phyloP scores from a whole-genome alignment of 2,797 vertebrate genomes.

The Fringilla coelebs region DNA sequence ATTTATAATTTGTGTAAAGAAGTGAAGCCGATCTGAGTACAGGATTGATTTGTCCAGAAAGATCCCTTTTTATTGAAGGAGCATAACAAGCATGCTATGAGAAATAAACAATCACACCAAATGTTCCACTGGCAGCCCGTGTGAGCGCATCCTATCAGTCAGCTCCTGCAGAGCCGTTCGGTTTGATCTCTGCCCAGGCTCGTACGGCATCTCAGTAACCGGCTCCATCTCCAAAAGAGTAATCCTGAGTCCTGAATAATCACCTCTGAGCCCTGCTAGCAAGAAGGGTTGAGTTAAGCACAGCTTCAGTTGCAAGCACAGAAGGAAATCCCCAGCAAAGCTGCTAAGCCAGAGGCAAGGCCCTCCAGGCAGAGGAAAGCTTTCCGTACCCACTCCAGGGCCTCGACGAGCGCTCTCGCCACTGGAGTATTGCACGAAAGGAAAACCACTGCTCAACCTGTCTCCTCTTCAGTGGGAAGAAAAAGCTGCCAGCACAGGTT shows the following conservation, averaged over 20 bases:
- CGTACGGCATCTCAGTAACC: background rate
- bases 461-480: background rate
- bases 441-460: background rate
- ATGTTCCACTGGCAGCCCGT: background rate
- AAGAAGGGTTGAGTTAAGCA: background rate
- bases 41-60: constrained; percentile 38
- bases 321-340: constrained; percentile 36
- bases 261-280: background rate
- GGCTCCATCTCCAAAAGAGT: background rate
- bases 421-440: background rate
- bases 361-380: background rate
- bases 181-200: background rate
- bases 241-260: background rate
- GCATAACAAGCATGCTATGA: background rate
- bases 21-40: background rate
- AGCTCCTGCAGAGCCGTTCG: fast-evolving
- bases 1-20: background rate
- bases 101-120: constrained; percentile 29
- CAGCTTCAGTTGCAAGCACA: background rate
- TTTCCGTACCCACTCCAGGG: fast-evolving
- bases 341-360: background rate
- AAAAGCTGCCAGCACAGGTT: background rate
- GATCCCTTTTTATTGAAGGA: background rate
- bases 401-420: background rate
- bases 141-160: background rate